These are phyloP conservation scores for Phalacrocorax brasilianus DNA, from an alignment of 2,113 vertebrate species.

Conservation along the genomic window DNA sequence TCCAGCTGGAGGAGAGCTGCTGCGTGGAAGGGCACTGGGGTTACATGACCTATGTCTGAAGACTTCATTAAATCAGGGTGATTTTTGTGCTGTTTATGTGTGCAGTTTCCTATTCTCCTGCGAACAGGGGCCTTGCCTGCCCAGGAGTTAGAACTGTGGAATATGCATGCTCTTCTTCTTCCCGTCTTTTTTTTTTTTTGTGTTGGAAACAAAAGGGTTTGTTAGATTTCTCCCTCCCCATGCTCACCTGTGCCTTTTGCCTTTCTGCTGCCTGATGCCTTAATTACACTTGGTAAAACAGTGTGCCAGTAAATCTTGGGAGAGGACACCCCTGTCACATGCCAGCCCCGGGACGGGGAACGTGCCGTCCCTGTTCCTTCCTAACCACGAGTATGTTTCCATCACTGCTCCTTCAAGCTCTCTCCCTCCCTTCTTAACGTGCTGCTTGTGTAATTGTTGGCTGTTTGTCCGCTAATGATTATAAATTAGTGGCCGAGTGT, in stretches of 20 bases:
- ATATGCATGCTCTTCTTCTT: background rate
- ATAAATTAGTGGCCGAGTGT: constrained; percentile 70
- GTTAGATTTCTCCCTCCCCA: background rate
- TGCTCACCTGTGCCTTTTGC: background rate
- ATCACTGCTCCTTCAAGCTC: background rate
- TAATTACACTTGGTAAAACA: background rate
- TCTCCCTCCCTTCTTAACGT: constrained; percentile 32
- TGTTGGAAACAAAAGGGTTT: background rate
- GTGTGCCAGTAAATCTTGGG: background rate
- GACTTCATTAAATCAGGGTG: background rate
- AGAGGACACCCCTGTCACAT: background rate
- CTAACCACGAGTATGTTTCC: fast-evolving
- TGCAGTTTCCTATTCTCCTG: background rate
- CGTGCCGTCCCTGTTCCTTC: fast-evolving
- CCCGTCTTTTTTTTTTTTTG: fast-evolving
- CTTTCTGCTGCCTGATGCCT: background rate
- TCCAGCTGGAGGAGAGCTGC: background rate
- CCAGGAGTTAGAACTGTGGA: background rate
- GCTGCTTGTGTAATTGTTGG: constrained; percentile 64
- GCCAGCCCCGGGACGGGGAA: background rate
- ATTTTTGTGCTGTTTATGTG: background rate
- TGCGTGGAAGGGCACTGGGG: fast-evolving
- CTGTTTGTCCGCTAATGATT: constrained; percentile 68
- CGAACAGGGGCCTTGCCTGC: background rate
- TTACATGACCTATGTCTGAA: background rate